A percentile compares a stretch with the other conserved stretches of the same genome.
These are phyloP conservation scores for Taurulus bubalis DNA, from an alignment of 2,113 vertebrate genomes.

Conservation along the genomic window DNA sequence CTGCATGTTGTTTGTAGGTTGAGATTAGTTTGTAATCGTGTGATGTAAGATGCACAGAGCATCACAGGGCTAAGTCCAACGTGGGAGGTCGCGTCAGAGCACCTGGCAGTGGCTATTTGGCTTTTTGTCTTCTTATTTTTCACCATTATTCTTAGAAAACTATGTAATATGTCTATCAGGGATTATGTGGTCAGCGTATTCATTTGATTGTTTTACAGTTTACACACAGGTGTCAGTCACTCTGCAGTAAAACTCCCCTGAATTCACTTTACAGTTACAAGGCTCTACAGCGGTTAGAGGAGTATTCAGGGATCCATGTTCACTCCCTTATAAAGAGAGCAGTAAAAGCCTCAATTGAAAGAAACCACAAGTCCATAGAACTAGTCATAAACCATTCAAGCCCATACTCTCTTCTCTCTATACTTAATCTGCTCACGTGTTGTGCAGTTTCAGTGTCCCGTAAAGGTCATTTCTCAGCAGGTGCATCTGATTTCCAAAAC, in stretches of 20 bases:
- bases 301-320: conserved; percentile 62
- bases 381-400: conserved; percentile 72
- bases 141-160: conserved; percentile 4
- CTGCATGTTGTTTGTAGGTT: conserved; percentile 60
- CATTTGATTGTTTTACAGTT: conserved; percentile 23
- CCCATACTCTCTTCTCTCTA: conserved; percentile 31
- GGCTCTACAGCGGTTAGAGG: conserved; percentile 36
- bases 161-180: background rate
- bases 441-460: conserved; percentile 32
- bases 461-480: conserved; percentile 48
- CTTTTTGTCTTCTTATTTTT: conserved; percentile 34
- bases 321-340: conserved; percentile 64
- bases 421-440: conserved; percentile 25
- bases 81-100: conserved; percentile 60
- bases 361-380: conserved; percentile 78
- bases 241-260: conserved; percentile 40
- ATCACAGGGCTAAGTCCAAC: conserved; percentile 11
- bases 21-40: conserved; percentile 75
- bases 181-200: conserved; percentile 3
- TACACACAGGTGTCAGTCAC: conserved; percentile 28
- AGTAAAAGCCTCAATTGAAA: conserved; percentile 72
- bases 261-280: conserved; percentile 51
- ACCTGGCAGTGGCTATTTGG: conserved; percentile 24
- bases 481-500: conserved; percentile 43
- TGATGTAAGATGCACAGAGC: conserved; percentile 43